Evolutionary conservation across 2,113 vertebrate genomes (phyloP).

Genomic region (Sorex araneus): DNA sequence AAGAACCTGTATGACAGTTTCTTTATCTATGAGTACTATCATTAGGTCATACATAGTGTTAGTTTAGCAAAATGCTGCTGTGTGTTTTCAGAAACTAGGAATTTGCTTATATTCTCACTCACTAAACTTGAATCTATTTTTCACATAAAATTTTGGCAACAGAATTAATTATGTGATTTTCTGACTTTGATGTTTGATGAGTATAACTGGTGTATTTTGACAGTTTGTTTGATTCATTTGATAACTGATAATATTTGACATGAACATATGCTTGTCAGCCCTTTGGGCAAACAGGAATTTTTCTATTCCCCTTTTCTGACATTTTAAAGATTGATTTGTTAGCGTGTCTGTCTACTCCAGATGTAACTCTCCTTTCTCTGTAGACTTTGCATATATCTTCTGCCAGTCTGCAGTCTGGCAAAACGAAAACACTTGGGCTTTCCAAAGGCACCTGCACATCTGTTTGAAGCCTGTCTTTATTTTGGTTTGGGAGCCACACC

Average conservation of each 20-base stretch:
- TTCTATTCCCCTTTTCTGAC: background rate
- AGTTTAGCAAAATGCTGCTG: background rate
- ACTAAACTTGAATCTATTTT: conserved; percentile 10
- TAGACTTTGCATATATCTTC: background rate
- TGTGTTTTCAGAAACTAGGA: background rate
- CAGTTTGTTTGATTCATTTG: conserved; percentile 29
- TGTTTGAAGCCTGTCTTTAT: no score
- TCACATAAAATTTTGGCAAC: background rate
- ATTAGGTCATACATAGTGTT: background rate
- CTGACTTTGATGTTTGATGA: background rate
- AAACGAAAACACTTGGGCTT: no score
- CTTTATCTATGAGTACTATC: background rate
- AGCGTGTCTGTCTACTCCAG: background rate
- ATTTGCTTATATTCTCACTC: background rate
- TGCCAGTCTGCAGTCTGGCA: background rate
- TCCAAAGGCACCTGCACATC: no score
- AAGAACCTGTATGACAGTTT: background rate
- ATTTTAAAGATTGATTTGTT: conserved; percentile 19
- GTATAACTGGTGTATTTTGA: background rate
- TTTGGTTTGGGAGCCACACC: no score
- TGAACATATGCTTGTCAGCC: background rate
- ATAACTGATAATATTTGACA: background rate
- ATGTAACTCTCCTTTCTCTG: background rate
- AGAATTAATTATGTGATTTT: background rate
- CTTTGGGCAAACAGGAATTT: background rate